phyloP scores from a whole-genome alignment of 2,797 vertebrate genomes.

The Spea hammondii region DNA sequence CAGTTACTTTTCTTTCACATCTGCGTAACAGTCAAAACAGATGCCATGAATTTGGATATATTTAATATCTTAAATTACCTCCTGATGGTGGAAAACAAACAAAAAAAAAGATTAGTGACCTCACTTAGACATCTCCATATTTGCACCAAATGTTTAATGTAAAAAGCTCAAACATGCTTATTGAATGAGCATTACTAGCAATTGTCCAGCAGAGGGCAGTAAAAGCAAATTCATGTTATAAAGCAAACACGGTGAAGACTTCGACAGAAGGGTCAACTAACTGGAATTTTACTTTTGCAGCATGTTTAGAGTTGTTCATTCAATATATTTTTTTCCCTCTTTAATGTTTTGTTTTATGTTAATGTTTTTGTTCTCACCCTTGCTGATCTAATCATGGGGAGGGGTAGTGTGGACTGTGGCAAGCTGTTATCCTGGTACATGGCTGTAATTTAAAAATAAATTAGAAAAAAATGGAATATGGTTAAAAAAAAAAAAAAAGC shows the following conservation, averaged over 20 bases:
- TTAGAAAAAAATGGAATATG: too few relatives aligned
- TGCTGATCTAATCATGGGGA: too few relatives aligned
- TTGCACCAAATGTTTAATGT: conserved; percentile 26
- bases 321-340: too few relatives aligned
- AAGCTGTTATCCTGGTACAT: too few relatives aligned
- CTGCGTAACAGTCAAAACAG: conserved; percentile 9
- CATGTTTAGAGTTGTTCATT: neutral
- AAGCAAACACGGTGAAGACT: too few relatives aligned
- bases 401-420: too few relatives aligned
- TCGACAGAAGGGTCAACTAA: neutral
- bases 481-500: too few relatives aligned
- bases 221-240: conserved; percentile 6
- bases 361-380: too few relatives aligned
- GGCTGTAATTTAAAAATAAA: too few relatives aligned
- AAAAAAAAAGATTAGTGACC: conserved; percentile 11
- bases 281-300: neutral
- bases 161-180: neutral
- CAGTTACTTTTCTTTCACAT: too few relatives aligned
- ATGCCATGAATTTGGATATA: neutral
- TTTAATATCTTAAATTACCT: conserved; percentile 17
- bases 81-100: conserved; percentile 15
- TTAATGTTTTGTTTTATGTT: too few relatives aligned
- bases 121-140: conserved; percentile 11
- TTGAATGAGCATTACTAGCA: too few relatives aligned
- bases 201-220: conserved; percentile 34